Conservation (phyloP, 2,797 vertebrate genomes). For the Antennarius maculatus region DNA sequence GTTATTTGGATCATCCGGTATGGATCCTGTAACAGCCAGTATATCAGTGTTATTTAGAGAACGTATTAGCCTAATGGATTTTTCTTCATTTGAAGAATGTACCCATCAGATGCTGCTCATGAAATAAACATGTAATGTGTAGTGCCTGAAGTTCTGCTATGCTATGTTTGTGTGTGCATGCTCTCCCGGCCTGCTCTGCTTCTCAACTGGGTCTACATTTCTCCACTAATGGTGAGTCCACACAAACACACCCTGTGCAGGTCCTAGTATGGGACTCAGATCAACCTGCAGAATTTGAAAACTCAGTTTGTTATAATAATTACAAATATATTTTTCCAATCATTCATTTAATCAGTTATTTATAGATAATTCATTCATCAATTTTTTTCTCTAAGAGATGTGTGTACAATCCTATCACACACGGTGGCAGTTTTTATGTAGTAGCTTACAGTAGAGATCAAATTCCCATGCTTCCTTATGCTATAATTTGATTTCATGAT, state of each 20-base stretch:
- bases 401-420: not conserved
- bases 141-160: constrained; percentile 23
- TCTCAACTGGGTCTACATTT: constrained; percentile 40
- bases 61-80: not conserved
- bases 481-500: constrained; percentile 75
- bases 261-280: not conserved
- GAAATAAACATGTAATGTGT: constrained; percentile 22
- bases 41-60: not conserved
- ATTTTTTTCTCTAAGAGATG: not conserved
- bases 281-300: not conserved
- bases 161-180: constrained; percentile 37
- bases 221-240: constrained; percentile 68
- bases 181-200: constrained; percentile 29
- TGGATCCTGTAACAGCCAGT: not conserved
- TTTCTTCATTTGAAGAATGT: not conserved
- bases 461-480: constrained; percentile 55
- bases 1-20: not conserved
- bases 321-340: not conserved
- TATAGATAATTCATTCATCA: not conserved
- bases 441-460: constrained; percentile 56
- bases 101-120: constrained; percentile 21
- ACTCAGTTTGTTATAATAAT: not conserved
- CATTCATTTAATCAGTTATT: not conserved
- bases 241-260: constrained; percentile 19
- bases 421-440: not conserved